Base-by-base conservation (phyloP, 2,888 invertebrate species). In the Noctua janthina region DNA sequence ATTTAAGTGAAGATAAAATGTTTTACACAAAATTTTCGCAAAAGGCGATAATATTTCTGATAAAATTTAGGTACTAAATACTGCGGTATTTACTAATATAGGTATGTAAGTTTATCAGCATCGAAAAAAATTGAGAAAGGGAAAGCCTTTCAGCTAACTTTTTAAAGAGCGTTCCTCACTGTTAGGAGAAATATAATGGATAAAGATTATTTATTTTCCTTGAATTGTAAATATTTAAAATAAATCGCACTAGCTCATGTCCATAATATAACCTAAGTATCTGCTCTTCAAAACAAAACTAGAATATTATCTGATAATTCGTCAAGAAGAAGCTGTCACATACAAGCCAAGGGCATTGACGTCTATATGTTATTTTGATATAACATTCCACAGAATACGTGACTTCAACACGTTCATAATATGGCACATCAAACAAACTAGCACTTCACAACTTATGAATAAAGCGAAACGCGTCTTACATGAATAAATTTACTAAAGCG, bases 401-500 rank as follows among this genome's bases (percentile, higher is more conserved):
- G 88, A 85, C 82, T 82, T 83, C 88, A 83, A 79, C 85, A 79
- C 80, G 82, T 78, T 76, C 77, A 78, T 84, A 88, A 79, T 80
- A 84, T 75, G 70, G 51, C 54, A 84, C 77, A 87, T 85, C 87
- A 88, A 89, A 89, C 85, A 87, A 83, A 87, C 84, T 87, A 84
- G 78, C 83, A 85, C 84, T 88, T 81, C 80, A 73, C 78, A 67
- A 88, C 78, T 87, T 87, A 80, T 87, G 81, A 89, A 89, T 89
- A 89, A 80, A 85, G 70, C 80, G 80, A 82, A 84, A 83, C 83
- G 84, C 81, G 81, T 89, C 74, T 84, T 80, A 83, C 76, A 85
- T 89, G 85, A 87, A 88, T 87, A 87, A 81, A 85, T 89, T 88
- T 81, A 78, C 79, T 76, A 85, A 87, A 82, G 79, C 81, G 78